phyloP scores from a whole-genome alignment of 2,797 vertebrate species.

The Oceanodroma leucorhoa region DNA sequence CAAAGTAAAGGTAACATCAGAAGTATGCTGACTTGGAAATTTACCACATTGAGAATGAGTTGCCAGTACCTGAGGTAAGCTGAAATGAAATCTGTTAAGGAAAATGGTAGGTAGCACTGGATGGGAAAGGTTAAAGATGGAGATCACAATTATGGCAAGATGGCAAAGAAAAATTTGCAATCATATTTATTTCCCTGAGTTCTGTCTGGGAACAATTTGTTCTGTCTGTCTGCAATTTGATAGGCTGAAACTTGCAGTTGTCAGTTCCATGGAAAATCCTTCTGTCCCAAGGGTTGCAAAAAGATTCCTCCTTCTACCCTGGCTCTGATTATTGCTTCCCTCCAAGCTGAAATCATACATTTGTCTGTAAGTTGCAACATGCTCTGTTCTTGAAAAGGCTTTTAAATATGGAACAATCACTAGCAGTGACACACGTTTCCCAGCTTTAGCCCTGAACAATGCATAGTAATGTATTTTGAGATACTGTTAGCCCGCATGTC shows the following conservation, averaged over 20 bases:
- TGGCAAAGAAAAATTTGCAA: not conserved
- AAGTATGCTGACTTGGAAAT: not conserved
- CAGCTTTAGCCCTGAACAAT: not conserved
- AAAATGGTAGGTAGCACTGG: not conserved
- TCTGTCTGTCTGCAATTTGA: not conserved
- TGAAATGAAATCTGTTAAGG: not conserved
- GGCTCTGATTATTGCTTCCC: not conserved
- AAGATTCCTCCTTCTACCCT: not conserved
- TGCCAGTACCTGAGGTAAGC: not conserved
- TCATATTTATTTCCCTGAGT: not conserved
- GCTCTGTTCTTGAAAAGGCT: not conserved
- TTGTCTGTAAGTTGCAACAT: not conserved
- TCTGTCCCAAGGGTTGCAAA: not conserved
- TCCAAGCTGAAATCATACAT: not conserved
- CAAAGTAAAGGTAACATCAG: not conserved
- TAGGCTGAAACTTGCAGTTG: not conserved
- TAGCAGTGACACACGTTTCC: not conserved
- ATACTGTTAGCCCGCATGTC: not conserved
- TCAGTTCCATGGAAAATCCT: not conserved
- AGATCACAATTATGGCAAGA: not conserved
- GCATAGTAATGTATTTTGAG: not conserved
- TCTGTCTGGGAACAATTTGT: not conserved
- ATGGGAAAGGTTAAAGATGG: not conserved
- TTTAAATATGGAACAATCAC: not conserved
- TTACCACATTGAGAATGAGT: not conserved